phyloP scores from a whole-genome alignment of 2,113 vertebrate species.

The Glaucomys volans region DNA sequence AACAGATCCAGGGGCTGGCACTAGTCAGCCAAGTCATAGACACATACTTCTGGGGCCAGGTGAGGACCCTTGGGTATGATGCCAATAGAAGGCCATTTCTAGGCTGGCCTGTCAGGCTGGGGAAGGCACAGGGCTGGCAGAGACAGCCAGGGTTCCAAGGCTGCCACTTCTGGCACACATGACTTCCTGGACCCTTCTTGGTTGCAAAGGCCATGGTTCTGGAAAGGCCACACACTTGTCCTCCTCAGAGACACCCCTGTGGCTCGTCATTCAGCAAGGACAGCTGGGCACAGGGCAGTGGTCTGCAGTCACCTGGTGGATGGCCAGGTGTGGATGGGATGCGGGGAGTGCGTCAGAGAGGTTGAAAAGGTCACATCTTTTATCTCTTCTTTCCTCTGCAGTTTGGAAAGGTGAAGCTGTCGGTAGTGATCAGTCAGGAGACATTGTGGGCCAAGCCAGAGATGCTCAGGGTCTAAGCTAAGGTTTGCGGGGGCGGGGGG shows the following conservation, averaged over 20 bases:
- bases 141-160: accelerated
- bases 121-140: accelerated
- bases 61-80: accelerated
- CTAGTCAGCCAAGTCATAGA: background rate
- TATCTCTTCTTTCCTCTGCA: no score
- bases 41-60: accelerated
- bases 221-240: accelerated
- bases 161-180: background rate
- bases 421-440: background rate
- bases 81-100: accelerated
- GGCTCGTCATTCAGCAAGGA: no score
- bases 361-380: background rate
- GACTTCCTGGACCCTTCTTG: background rate
- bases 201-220: background rate
- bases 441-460: background rate
- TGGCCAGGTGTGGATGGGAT: background rate
- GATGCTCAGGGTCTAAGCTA: no score
- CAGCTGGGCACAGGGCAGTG: background rate
- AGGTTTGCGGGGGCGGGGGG: background rate
- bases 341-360: background rate
- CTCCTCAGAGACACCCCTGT: background rate
- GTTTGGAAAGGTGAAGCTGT: background rate
- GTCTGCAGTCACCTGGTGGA: accelerated
- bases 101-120: accelerated
- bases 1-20: no score